Base-by-base conservation (phyloP, 1,140 invertebrate genomes). In the Proales similis region DNA sequence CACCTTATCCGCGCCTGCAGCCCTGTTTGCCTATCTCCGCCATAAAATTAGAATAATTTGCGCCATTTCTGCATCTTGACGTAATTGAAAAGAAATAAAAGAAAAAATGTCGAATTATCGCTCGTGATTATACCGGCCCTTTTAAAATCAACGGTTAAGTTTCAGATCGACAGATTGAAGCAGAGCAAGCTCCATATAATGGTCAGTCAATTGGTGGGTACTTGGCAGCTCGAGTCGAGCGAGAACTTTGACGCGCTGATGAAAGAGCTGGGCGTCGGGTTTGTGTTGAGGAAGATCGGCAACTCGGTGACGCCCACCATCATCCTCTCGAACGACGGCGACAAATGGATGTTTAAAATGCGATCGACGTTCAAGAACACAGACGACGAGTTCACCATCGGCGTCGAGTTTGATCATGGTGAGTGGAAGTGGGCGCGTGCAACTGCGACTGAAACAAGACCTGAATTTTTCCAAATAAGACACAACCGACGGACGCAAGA, bases 211-310 rank as follows among this genome's bases (percentile, higher is more conserved):
- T 68, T 84, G 63, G 79, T 79, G 46, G 86, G 85, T 70, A 83
- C 83, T 71, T 89, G 84, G 81, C 86, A 85, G 73, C 80, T 88
- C 66, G 69, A 72, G 65, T 78, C 78, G 38, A 85, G 83, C 63
- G 85, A 88, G 48, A 86, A 88, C 69, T 90, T 89, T 70, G 87
- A 89, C 66, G 86, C 87, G 42, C 87, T 84, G 74, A 84, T 90
- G 85, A 88, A 88, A 78, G 80, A 82, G 32, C 71, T 88, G 38
- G 86, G 49, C 69, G 86, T 92, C 14, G 82, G 84, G 26, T 67
- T 88, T 63, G 74, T 88, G 20, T 66, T 80, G 81, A 68, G 81
- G 26, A 89, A 88, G 76, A 81, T 88, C 70, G 87, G 84, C 38
- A 82, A 81, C 63, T 63, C 51, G 3, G 80, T 86, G 1, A 84